These are phyloP conservation scores for Struthidea cinerea DNA, from an alignment of 2,113 vertebrate species.

Conservation along the genomic window DNA sequence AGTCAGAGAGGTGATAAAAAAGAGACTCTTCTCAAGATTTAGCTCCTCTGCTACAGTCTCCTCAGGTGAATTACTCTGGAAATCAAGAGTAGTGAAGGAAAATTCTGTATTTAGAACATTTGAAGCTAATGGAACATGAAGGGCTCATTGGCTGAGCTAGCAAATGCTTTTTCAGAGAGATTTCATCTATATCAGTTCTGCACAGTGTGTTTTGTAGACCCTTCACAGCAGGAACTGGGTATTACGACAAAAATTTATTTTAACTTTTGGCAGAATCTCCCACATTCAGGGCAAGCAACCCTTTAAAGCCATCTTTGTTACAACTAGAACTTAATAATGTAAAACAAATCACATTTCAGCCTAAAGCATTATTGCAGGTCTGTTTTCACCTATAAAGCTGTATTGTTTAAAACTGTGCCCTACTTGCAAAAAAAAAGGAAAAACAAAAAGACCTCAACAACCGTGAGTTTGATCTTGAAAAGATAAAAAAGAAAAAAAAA, in stretches of 20 bases:
- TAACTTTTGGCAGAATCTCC: background rate
- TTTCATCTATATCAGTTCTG: background rate
- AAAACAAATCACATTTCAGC: background rate
- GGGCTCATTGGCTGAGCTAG: background rate
- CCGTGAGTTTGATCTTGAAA: background rate
- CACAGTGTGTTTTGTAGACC: background rate
- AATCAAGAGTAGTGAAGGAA: background rate
- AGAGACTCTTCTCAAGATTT: background rate
- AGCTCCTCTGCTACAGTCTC: background rate
- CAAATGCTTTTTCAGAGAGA: background rate
- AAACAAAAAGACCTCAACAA: accelerated
- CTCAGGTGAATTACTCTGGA: background rate
- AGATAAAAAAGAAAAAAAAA: background rate
- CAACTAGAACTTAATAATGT: background rate
- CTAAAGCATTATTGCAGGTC: background rate
- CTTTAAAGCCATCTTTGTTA: background rate
- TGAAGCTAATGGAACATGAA: background rate
- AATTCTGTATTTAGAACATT: background rate
- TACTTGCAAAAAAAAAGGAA: background rate
- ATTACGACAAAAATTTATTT: background rate
- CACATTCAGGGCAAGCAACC: background rate
- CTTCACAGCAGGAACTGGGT: background rate
- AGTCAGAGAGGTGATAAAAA: background rate
- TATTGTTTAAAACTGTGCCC: background rate
- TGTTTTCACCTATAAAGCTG: background rate